Percentiles rank a stretch among this genome's conserved stretches.
Conservation (phyloP, 2,113 vertebrate species). For the Petroica traversi region DNA sequence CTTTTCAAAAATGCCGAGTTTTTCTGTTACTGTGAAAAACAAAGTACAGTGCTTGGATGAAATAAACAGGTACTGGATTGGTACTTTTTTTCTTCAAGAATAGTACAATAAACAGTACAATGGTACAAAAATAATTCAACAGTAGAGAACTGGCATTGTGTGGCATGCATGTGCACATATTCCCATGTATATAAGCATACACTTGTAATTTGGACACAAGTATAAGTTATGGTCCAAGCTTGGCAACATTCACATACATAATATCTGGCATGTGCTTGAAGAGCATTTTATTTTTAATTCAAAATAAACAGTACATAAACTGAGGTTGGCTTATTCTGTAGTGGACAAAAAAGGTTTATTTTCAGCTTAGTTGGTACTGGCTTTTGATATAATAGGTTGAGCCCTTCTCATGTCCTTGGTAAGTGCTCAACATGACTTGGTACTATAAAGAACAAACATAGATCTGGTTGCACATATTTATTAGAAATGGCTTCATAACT, state of each 20-base stretch:
- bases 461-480: background rate
- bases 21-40: background rate
- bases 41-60: background rate
- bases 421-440: background rate
- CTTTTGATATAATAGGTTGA: background rate
- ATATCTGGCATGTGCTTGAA: background rate
- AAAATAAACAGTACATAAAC: background rate
- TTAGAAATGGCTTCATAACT: background rate
- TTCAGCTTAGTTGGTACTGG: background rate
- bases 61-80: background rate
- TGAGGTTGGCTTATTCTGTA: background rate
- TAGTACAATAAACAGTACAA: background rate
- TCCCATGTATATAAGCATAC: background rate
- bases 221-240: background rate
- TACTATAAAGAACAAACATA: background rate
- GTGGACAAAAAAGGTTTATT: background rate
- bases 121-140: background rate
- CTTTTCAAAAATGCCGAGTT: background rate
- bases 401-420: background rate
- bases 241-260: background rate
- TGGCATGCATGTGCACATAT: background rate
- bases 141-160: background rate
- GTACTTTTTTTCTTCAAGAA: background rate
- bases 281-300: background rate
- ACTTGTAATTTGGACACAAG: background rate